Evolutionary conservation across 30 jellyfish, hydroid and myxozoan species (phyloP), one percentile per base, ranked within the genome.

Genomic region (Turritopsis dohrnii): DNA sequence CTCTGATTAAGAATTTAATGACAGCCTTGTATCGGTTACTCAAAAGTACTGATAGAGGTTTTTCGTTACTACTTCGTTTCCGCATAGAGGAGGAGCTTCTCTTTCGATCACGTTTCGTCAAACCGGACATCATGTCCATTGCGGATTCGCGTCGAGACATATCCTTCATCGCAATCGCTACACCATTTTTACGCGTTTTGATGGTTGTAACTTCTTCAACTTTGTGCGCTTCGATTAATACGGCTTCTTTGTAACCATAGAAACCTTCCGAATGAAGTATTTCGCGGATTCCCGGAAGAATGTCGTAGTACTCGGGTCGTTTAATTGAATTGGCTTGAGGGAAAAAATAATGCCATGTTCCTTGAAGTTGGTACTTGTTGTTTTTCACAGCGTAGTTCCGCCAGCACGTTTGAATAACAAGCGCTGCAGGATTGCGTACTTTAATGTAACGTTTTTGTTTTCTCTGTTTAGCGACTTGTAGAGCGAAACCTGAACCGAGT

Each of bases 401-500:
- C 89, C 89, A 82, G 21, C 66, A 41, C 7, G 74, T 29, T 82
- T 82, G 89, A 17, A 82, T 66, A 19, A 82, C 71, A 25, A 66
- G 26, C 60, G 89, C 89, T 21, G 89, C 89, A 18, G 89, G 89
- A 29, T 66, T 71, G 27, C 86, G 71, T 21, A 82, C 41, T 82
- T 82, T 82, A 18, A 82, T 66, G 29, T 29, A 26, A 9, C 85
- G 41, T 18, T 52, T 29, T 29, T 82, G 52, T 65, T 82, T 82
- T 54, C 66, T 82, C 16, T 82, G 89, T 52, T 82, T 82, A 1
- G 89, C 75, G 5, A 71, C 89, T 71, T 82, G 89, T 0, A 82
- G 86, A 26, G 89, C 89, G 28, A 82, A 82, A 24, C 89, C 89
- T 17, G 89, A 82, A 25, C 89, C 89, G 18, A 82, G 71, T 23